phyloP scores from a whole-genome alignment of 2,797 vertebrate genomes.

The Xyrichtys novacula region DNA sequence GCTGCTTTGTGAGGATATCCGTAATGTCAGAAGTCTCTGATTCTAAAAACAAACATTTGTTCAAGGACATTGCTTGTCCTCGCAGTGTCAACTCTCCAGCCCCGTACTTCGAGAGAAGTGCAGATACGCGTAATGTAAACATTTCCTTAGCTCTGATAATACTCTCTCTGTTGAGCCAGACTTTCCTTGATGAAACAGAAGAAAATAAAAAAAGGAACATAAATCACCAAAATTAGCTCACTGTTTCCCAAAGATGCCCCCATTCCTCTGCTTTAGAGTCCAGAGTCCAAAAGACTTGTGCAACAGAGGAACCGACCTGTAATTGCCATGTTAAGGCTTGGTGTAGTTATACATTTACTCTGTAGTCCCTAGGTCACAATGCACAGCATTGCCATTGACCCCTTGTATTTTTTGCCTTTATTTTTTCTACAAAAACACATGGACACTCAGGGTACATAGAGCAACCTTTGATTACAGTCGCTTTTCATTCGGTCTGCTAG shows the following conservation, averaged over 20 bases:
- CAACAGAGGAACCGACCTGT: constrained; percentile 92
- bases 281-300: constrained; percentile 91
- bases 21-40: constrained; percentile 91
- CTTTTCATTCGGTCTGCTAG: constrained; percentile 62
- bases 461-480: constrained; percentile 61
- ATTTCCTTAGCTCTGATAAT: constrained; percentile 83
- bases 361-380: constrained; percentile 87
- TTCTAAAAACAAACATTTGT: constrained; percentile 81
- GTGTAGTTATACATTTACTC: constrained; percentile 84
- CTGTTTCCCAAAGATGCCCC: constrained; percentile 80
- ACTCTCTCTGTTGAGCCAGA: constrained; percentile 87
- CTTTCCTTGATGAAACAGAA: constrained; percentile 92
- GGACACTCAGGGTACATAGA: constrained; percentile 66
- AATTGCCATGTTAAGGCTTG: constrained; percentile 89
- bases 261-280: constrained; percentile 85
- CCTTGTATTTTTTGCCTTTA: constrained; percentile 26
- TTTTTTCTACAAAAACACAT: constrained; percentile 76
- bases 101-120: constrained; percentile 88
- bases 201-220: constrained; percentile 68
- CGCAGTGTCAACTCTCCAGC: constrained; percentile 78
- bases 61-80: constrained; percentile 79
- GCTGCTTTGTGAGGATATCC: constrained; percentile 86
- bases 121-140: constrained; percentile 98
- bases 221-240: constrained; percentile 77
- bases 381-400: constrained; percentile 86